Evolutionary conservation across 2,797 vertebrate genomes (phyloP).

Genomic region (Apodemus agrarius): DNA sequence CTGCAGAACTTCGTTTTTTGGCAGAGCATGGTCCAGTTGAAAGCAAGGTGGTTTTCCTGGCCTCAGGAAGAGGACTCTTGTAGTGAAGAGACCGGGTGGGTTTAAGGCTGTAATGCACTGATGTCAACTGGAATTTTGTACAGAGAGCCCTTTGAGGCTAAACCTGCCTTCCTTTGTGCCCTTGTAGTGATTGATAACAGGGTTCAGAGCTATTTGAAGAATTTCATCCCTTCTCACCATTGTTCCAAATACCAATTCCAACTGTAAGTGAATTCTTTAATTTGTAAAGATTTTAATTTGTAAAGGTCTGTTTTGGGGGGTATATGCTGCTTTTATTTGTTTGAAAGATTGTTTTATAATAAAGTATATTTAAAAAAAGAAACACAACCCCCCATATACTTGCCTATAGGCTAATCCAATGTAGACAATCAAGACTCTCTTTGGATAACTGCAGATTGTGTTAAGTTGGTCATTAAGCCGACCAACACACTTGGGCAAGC

Average conservation of each 20-base stretch:
- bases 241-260: not conserved
- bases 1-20: not conserved
- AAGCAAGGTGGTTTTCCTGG: not conserved
- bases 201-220: not conserved
- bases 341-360: not conserved
- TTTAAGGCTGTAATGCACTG: not conserved
- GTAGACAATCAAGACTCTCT: not conserved
- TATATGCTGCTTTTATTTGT: not conserved
- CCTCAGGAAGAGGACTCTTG: too few relatives aligned
- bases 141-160: not conserved
- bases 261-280: not conserved
- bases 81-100: not conserved
- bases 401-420: not conserved
- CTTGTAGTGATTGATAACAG: not conserved
- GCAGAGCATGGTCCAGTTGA: not conserved
- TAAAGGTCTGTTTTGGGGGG: not conserved
- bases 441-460: not conserved
- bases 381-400: not conserved
- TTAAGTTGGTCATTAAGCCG: not conserved
- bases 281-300: not conserved
- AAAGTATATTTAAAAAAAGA: not conserved
- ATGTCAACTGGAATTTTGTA: not conserved
- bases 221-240: not conserved
- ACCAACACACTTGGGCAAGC: not conserved
- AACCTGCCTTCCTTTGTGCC: not conserved